phyloP scores from a whole-genome alignment of 2,113 vertebrate genomes.

The Chitala chitala region DNA sequence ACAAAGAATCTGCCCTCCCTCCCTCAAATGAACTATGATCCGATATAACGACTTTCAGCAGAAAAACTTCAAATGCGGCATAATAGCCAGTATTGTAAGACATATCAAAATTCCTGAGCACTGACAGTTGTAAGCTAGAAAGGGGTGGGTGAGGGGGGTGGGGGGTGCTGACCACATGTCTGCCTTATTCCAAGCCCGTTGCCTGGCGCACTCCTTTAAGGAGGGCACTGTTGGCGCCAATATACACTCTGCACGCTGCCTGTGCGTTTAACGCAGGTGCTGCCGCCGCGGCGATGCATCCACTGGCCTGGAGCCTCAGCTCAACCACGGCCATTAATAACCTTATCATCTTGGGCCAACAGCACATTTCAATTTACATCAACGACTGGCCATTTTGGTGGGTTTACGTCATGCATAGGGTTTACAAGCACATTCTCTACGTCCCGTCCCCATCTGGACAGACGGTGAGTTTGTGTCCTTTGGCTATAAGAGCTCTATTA shows the following conservation, averaged over 20 bases:
- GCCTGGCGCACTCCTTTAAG: not conserved
- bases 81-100: not conserved
- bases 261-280: slow-evolving; percentile 14
- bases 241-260: not conserved
- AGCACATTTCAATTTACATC: slow-evolving; percentile 29
- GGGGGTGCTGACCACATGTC: not conserved
- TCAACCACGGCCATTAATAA: slow-evolving; percentile 15
- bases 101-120: slow-evolving; percentile 27
- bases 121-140: slow-evolving; percentile 6
- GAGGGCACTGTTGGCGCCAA: not conserved
- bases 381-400: slow-evolving; percentile 22
- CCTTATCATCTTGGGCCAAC: slow-evolving; percentile 25
- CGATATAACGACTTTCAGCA: slow-evolving; percentile 15
- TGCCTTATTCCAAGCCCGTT: not conserved
- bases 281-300: slow-evolving; percentile 7
- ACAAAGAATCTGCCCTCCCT: not conserved
- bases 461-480: not conserved
- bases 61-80: not conserved
- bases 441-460: slow-evolving; percentile 11
- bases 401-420: slow-evolving; percentile 12
- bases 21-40: not conserved
- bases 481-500: no score
- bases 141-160: not conserved
- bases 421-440: slow-evolving; percentile 8
- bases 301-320: not conserved